Evolutionary conservation across 2,113 vertebrate genomes (phyloP), one percentile per base, ranked within the genome.

Genomic region (Catharus bicknelli): DNA sequence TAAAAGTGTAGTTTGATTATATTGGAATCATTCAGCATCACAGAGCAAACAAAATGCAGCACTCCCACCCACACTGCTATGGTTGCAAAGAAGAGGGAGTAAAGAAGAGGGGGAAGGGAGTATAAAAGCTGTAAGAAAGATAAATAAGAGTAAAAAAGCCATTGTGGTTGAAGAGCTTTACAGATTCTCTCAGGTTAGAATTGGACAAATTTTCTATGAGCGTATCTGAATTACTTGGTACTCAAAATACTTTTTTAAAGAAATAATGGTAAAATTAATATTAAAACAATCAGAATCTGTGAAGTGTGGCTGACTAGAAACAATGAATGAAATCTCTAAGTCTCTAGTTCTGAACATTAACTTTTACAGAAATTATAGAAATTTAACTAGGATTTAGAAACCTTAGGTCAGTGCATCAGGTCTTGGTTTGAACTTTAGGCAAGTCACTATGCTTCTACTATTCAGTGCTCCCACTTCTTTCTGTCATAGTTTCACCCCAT

Each of bases 1-100:
- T 97, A 96, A 97, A 97, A 96, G 95, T 83, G 94, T 95, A 88
- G 93, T 96, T 96, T 97, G 97, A 97, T 97, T 98, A 97, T 95
- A 97, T 84, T 94, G 94, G 95, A 97, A 97, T 96, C 95, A 97
- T 90, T 96, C 93, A 93, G 63, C 85, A 87, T 97, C 89, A 85
- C 66, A 92, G 72, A 92, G 70, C 79, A 95, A 96, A 94, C 92
- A 95, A 96, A 92, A 90, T 68, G 83, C 92, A 96, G 93, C 92
- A 96, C 92, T 95, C 92, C 94, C 95, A 95, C 93, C 58, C 58
- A 78, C 82, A 78, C 86, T 67, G 55, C 85, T 72, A 68, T 89
- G 94, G 96, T 76, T 66, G 76, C 59, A 94, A 96, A 54, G 68
- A 48, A 79, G 34, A 66, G 83, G 90, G 82, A 78, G 62, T 92